Base-by-base conservation (phyloP, 2,797 vertebrate genomes). In the Acestrorhynchus altus region DNA sequence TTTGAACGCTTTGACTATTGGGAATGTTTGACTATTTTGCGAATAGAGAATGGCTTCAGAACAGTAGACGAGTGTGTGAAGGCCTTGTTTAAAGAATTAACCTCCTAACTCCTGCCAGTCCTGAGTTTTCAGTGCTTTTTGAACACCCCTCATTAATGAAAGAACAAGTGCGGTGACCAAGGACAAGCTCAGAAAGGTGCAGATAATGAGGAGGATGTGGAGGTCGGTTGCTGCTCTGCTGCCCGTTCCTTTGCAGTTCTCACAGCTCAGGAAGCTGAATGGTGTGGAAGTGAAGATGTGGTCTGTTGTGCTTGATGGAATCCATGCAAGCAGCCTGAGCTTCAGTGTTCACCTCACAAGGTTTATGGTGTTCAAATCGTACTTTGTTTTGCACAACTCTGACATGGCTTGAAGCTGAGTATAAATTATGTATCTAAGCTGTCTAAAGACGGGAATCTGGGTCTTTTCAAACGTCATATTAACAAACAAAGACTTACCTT, bases 71-170 rank as follows among this genome's bases (percentile, higher is more conserved):
- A 72, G 64, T 60, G 42, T 69, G 40, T 16, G 61, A 11, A 28
- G 74, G 40, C 40, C 54, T 82, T 83, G 68, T 72, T 77, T 74
- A 70, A 76, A 57, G 54, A 63, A 72, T 83, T 87, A 74, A 76
- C 72, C 76, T 84, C 79, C 52, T 72, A 69, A 78, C 54, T 77
- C 49, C 28, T 47, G 65, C 47, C 77, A 75, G 60, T 85, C 74
- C 10, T 78, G 35, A 52, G 61, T 72, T 78, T 68, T 47, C 39
- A 77, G 44, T 59, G 74, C 69, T 66, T 63, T 64, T 24, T 69
- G 35, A 54, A 69, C 28, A 46, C 24, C 47, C 52, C 18, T 68
- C 11, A 69, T 59, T 76, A 82, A 47, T 9, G 12, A 65, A 28
- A 56, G 69, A 83, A 64, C 46, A n/a, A 44, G 42, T 15, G 35